Evolutionary conservation across 2,797 vertebrate genomes (phyloP).

Genomic region (Arrhamphus sclerolepis): DNA sequence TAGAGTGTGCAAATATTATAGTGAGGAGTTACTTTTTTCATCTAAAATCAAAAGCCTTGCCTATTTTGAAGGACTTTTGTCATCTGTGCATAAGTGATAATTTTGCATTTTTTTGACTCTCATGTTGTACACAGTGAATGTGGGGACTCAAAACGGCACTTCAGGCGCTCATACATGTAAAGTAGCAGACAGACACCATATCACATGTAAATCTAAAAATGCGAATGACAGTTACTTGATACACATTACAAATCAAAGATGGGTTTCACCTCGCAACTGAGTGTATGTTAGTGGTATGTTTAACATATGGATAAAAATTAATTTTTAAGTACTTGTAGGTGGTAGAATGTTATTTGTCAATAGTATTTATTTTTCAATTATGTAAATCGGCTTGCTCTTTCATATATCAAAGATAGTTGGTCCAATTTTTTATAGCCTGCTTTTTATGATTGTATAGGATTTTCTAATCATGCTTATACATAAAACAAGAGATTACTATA

Average conservation of each 20-base stretch:
- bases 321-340: constrained; percentile 67
- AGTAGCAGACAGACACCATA: constrained; percentile 17
- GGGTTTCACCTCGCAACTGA: constrained; percentile 26
- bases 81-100: constrained; percentile 6
- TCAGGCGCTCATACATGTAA: constrained; percentile 42
- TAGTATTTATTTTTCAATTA: constrained; percentile 84
- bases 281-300: constrained; percentile 32
- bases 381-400: constrained; percentile 68
- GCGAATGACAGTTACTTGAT: constrained; percentile 26
- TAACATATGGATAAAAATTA: constrained; percentile 58
- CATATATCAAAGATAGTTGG: constrained; percentile 69
- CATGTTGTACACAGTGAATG: constrained; percentile 31
- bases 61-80: constrained; percentile 1
- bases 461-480: constrained; percentile 70
- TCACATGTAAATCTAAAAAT: constrained; percentile 41
- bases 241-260: constrained; percentile 26
- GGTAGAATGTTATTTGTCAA: constrained; percentile 76
- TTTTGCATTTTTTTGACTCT: constrained; percentile 31
- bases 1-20: constrained; percentile 1
- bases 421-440: constrained; percentile 59
- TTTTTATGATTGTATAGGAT: constrained; percentile 65
- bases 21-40: neutral
- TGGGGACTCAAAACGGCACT: constrained; percentile 52
- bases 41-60: constrained; percentile 3
- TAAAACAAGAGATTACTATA: constrained; percentile 62